A percentile compares a stretch with the other conserved stretches of the same genome.
Conservation (phyloP, 2,113 vertebrate species). For the Ochotona princeps region DNA sequence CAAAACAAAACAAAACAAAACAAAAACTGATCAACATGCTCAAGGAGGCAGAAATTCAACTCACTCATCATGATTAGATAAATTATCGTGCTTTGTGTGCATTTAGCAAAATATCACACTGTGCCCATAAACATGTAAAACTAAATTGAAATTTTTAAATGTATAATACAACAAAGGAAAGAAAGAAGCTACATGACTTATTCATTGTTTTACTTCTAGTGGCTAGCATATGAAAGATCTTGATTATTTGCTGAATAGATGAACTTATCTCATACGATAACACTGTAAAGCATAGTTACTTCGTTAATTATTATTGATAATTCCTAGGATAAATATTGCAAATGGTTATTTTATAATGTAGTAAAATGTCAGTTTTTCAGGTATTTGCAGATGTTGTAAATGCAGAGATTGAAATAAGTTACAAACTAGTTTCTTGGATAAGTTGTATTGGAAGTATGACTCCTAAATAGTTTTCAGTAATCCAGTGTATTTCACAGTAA, state of each 20-base stretch:
- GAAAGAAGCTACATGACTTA: background rate
- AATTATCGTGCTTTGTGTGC: too few species aligned
- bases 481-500: background rate
- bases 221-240: background rate
- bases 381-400: slow-evolving; percentile 49
- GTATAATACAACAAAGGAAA: too few species aligned
- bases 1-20: background rate
- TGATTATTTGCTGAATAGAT: slow-evolving; percentile 40
- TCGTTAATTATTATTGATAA: slow-evolving; percentile 51
- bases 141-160: too few species aligned
- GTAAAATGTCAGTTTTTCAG: slow-evolving; percentile 40
- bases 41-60: too few species aligned
- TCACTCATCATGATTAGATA: too few species aligned
- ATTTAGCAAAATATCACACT: too few species aligned
- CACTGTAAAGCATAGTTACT: slow-evolving; percentile 25
- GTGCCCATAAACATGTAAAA: too few species aligned
- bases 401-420: slow-evolving; percentile 19
- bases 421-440: slow-evolving; percentile 17
- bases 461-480: slow-evolving; percentile 40
- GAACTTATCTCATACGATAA: slow-evolving; percentile 15
- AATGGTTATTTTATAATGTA: slow-evolving; percentile 55
- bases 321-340: slow-evolving; percentile 25
- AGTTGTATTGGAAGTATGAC: background rate
- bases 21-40: too few species aligned
- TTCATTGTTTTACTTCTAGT: background rate